These are phyloP conservation scores for Pachyuromys duprasi DNA, from an alignment of 2,797 vertebrate species.

Conservation along the genomic window DNA sequence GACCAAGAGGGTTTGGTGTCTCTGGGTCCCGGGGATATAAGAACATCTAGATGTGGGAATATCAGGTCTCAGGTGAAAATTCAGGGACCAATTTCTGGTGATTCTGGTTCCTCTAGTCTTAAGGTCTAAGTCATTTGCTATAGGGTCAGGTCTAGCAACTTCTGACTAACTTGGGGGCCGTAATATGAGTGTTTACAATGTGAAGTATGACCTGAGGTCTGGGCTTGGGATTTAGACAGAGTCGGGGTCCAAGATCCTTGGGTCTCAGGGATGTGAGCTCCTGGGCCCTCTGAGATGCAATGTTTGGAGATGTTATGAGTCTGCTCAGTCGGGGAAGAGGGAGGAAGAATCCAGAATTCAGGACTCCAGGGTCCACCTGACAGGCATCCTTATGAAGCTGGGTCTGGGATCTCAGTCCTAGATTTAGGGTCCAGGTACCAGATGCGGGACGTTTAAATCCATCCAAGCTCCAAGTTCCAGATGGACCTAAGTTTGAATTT, in stretches of 20 bases:
- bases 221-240: background rate
- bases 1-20: background rate
- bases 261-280: background rate
- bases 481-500: conserved; percentile 68
- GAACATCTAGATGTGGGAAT: background rate
- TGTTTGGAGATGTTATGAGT: background rate
- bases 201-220: background rate
- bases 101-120: conserved; percentile 39
- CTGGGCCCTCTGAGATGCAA: background rate
- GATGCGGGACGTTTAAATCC: conserved; percentile 62
- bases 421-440: conserved; percentile 62
- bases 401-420: conserved; percentile 50
- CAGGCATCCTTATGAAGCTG: conserved; percentile 50
- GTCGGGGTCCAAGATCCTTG: background rate
- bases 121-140: conserved; percentile 38
- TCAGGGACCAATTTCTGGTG: background rate
- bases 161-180: conserved; percentile 42
- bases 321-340: background rate
- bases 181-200: background rate
- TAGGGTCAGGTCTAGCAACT: conserved; percentile 29
- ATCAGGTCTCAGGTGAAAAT: conserved; percentile 37
- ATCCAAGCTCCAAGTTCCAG: conserved; percentile 68
- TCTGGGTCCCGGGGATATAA: conserved; percentile 2
- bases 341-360: conserved; percentile 43
- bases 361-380: conserved; percentile 28